Evolutionary conservation across 2,797 vertebrate genomes (phyloP).

Genomic region (Threskiornis aethiopicus): DNA sequence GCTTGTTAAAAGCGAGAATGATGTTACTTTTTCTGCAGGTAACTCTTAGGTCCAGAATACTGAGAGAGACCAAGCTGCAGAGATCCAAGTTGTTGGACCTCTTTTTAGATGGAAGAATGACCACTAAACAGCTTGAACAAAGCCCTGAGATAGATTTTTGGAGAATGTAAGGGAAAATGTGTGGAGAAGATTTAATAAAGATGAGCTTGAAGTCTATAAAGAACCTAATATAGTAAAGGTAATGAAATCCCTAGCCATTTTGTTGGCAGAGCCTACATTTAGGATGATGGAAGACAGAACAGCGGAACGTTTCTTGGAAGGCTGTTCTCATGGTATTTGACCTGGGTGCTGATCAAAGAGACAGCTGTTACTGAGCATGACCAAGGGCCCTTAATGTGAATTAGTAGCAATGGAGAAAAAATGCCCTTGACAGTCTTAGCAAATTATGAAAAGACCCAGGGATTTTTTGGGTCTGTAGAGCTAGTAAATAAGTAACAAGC

Average conservation of each 20-base stretch:
- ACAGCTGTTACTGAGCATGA: slow-evolving; percentile 7
- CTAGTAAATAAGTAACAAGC: neutral
- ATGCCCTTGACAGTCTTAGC: neutral
- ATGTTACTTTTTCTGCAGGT: neutral
- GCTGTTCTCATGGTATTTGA: slow-evolving; percentile 32
- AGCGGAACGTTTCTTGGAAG: slow-evolving; percentile 22
- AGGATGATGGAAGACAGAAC: slow-evolving; percentile 42
- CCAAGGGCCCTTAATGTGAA: neutral
- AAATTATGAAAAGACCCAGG: neutral
- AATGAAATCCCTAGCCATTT: neutral
- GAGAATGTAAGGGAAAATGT: neutral
- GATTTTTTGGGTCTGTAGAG: neutral
- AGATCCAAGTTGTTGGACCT: neutral
- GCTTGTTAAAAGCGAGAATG: neutral
- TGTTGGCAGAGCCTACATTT: neutral
- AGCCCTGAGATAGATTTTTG: neutral
- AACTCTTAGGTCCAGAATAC: neutral
- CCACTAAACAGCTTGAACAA: neutral
- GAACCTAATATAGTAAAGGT: neutral
- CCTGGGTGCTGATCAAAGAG: slow-evolving; percentile 53
- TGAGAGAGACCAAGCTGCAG: neutral
- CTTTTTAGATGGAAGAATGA: neutral
- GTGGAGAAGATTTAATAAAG: slow-evolving; percentile 12
- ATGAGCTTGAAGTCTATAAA: slow-evolving; percentile 36
- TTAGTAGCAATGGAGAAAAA: neutral